A percentile compares a stretch with the other conserved stretches of the same genome.
Evolutionary conservation across 2,888 invertebrate genomes (phyloP).

Genomic region (Stenodera caucasica): DNA sequence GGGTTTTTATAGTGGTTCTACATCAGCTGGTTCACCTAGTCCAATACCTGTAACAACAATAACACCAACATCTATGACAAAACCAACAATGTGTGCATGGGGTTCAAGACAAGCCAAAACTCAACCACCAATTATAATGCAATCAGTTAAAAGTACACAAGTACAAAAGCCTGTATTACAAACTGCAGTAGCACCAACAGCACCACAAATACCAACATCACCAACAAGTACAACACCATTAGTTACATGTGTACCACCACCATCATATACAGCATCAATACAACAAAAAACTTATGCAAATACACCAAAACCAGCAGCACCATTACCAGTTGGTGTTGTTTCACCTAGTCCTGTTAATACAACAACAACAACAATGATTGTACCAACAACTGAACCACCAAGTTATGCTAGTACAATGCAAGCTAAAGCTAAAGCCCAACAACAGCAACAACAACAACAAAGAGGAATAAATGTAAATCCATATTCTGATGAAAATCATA

Average conservation of each 20-base stretch:
- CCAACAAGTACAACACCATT: constrained; percentile 57
- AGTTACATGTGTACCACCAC: constrained; percentile 68
- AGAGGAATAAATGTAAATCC: constrained; percentile 71
- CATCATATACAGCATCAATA: constrained; percentile 79
- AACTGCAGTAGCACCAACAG: constrained; percentile 91
- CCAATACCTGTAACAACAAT: constrained; percentile 70
- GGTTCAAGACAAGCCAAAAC: constrained; percentile 85
- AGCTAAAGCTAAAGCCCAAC: constrained; percentile 57
- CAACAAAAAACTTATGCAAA: constrained; percentile 66
- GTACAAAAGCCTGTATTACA: constrained; percentile 94
- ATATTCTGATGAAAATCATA: constrained; percentile 57
- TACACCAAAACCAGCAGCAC: constrained; percentile 51
- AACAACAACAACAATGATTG: constrained; percentile 43
- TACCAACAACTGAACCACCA: constrained; percentile 86
- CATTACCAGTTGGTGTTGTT: constrained; percentile 43
- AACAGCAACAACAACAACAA: constrained; percentile 41
- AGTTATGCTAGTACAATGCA: constrained; percentile 92
- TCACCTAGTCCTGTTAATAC: constrained; percentile 39
- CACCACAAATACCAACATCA: constrained; percentile 66
- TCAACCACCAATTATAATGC: constrained; percentile 94
- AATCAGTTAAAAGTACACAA: constrained; percentile 93
- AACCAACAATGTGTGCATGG: constrained; percentile 82
- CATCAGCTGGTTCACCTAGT: constrained; percentile 80
- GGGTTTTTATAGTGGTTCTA: constrained; percentile 81
- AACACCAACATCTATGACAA: constrained; percentile 66